Evolutionary conservation across 2,888 invertebrate genomes (phyloP).

Genomic region (Andrena camellia): DNA sequence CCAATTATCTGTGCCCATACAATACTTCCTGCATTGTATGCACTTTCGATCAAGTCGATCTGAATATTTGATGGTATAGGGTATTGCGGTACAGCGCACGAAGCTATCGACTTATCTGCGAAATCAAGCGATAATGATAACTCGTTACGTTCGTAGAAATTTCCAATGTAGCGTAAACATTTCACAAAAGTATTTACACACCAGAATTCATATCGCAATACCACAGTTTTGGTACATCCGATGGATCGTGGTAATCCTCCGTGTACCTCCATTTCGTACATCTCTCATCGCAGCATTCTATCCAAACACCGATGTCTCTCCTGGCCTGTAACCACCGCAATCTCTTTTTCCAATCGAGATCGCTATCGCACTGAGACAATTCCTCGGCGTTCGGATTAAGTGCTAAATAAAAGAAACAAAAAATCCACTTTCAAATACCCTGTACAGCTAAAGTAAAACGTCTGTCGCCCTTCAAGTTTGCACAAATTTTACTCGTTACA

Average conservation of each 20-base stretch:
- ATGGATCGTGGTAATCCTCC: constrained; percentile 86
- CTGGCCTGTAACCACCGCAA: constrained; percentile 86
- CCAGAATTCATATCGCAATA: constrained; percentile 88
- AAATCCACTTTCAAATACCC: not conserved
- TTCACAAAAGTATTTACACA: constrained; percentile 67
- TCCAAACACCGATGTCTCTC: constrained; percentile 87
- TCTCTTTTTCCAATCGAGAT: constrained; percentile 21
- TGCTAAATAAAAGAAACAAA: constrained; percentile 32
- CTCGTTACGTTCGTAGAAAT: not conserved
- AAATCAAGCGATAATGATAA: constrained; percentile 13
- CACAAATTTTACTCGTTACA: constrained; percentile 50
- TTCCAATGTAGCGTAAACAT: no score
- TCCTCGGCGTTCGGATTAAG: not conserved
- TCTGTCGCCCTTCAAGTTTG: constrained; percentile 1
- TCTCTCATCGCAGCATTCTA: constrained; percentile 86
- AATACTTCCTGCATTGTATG: constrained; percentile 88
- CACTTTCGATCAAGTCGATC: constrained; percentile 87
- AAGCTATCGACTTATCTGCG: constrained; percentile 85
- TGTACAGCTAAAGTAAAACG: constrained; percentile 17
- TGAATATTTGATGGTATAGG: constrained; percentile 85
- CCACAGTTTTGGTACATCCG: constrained; percentile 88
- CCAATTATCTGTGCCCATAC: constrained; percentile 88
- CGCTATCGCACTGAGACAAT: constrained; percentile 2
- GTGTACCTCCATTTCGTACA: constrained; percentile 88
- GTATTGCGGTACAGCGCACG: constrained; percentile 86